Evolutionary conservation across 30 jellyfish, hydroid and myxozoan genomes (phyloP), one percentile per base, ranked within the genome.

Genomic region (Rhopilema esculentum): DNA sequence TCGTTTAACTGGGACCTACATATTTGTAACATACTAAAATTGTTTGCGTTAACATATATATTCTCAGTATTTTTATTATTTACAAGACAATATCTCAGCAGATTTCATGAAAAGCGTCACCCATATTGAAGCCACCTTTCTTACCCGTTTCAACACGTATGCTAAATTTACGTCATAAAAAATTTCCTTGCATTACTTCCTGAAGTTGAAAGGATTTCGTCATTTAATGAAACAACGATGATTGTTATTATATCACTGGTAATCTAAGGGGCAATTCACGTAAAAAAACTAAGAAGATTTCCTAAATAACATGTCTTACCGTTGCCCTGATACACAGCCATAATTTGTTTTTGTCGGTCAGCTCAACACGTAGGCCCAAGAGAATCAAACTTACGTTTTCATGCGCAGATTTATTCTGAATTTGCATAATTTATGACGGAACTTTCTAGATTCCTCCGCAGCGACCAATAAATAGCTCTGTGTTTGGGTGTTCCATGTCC

Each of bases 241-340:
- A 40, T 40, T 40, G 6, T 2, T 12, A 40, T 40, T 12, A 40
- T 12, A 40, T 40, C 12, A 40, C 57, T 2, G 57, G 6, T 40
- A 6, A 40, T 12, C 6, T 2, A 12, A 40, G 9, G 12, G 9
- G 6, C 57, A 40, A 12, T 40, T 40, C 9, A 40, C 12, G n/a
- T n/a, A n/a, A n/a, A n/a, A n/a, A n/a, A n/a, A n/a, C n/a, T n/a
- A 12, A 40, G 57, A 40, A 2, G 6, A 40, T 40, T 20, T 7
- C 12, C 33, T 29, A 28, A 80, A 65, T 16, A 8, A 40, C 9
- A 49, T 22, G 16, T 19, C 90, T 80, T 80, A 80, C 90, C 90
- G 49, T 33, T 66, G 66, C 82, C 82, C 68, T 80, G 90, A 72
- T 80, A 52, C 53, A 80, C 90, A 40, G 90, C 90, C 90, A 80